Base-by-base conservation (phyloP, 2,797 vertebrate genomes). In the Lacerta viridis region DNA sequence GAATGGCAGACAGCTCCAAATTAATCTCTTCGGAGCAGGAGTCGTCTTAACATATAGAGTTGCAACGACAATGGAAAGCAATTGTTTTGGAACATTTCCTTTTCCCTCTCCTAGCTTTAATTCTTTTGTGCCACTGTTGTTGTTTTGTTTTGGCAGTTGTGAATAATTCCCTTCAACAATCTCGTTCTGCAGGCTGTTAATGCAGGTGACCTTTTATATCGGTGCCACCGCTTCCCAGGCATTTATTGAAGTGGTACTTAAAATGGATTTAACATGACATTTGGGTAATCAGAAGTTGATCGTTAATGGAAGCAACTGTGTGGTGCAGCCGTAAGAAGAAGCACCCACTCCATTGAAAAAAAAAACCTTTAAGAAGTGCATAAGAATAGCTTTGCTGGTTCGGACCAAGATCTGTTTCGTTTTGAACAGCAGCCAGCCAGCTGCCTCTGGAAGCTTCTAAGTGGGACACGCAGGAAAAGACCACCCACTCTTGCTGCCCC, bases 181-280 rank as follows among this genome's bases (percentile, higher is more conserved):
- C 92, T 84, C 88, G 39, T 92, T 92, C 84, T 87, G 64, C 71
- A 86, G 87, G 83, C 83, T 93, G 20, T 90, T 92, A 88, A 92
- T 90, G 91, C 72, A 77, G 91, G 50, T 76, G 88, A 93, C 90
- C 92, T 95, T 94, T 93, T 91, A 50, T 78, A 94, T 90, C 87
- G 92, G 90, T 86, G 39, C 18, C 75, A 50, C 74, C 87, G 74
- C 72, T 90, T 90, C 83, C 82, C 90, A 92, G 81, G 74, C 86
- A 80, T 87, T 93, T 90, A 89, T 88, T 89, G 41, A 92, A 95
- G 75, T 87, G 87, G 29, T 91, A 72, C 81, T 86, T 93, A 85
- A 85, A 89, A 85, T 46, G 89, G 88, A 93, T 94, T 89, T 90
- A 89, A 80, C 80, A 29, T 3, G 76, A 86, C 25, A 23, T 29